phyloP scores from a whole-genome alignment of 2,113 vertebrate genomes.

The Meleagris gallopavo region DNA sequence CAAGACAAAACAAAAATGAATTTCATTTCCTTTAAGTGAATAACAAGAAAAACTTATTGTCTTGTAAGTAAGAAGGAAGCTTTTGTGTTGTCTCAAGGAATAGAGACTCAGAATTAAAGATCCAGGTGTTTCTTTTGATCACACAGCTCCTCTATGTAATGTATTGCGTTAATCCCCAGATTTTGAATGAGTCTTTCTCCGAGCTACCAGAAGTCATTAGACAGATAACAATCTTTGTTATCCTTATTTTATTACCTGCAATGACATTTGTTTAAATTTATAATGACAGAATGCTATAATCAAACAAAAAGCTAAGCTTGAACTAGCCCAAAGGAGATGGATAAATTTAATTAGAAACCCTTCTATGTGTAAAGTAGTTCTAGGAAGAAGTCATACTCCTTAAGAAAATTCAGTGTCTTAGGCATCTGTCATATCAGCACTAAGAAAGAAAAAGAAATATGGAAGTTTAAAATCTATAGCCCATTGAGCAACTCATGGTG shows the following conservation, averaged over 20 bases:
- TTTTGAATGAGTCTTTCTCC: background rate
- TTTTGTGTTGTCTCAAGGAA: background rate
- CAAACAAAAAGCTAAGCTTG: background rate
- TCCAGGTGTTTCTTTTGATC: background rate
- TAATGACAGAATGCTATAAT: background rate
- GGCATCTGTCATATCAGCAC: background rate
- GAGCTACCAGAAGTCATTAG: conserved; percentile 8
- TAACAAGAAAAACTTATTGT: conserved; percentile 5
- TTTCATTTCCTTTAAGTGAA: conserved; percentile 21
- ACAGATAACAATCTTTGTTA: conserved; percentile 8
- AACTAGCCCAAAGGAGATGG: background rate
- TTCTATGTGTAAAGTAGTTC: background rate
- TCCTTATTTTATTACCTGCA: background rate
- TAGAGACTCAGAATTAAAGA: conserved; percentile 30
- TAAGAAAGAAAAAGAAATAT: background rate
- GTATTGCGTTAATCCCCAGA: background rate
- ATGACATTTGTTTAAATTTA: background rate
- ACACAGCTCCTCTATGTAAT: background rate
- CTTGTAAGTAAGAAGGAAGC: background rate
- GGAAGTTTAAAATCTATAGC: background rate
- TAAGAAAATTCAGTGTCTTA: background rate
- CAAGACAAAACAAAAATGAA: background rate
- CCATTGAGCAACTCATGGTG: background rate
- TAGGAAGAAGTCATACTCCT: background rate
- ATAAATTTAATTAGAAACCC: background rate